These are phyloP conservation scores for Pelobates cultripes DNA, from an alignment of 2,797 vertebrate genomes.

Conservation along the genomic window DNA sequence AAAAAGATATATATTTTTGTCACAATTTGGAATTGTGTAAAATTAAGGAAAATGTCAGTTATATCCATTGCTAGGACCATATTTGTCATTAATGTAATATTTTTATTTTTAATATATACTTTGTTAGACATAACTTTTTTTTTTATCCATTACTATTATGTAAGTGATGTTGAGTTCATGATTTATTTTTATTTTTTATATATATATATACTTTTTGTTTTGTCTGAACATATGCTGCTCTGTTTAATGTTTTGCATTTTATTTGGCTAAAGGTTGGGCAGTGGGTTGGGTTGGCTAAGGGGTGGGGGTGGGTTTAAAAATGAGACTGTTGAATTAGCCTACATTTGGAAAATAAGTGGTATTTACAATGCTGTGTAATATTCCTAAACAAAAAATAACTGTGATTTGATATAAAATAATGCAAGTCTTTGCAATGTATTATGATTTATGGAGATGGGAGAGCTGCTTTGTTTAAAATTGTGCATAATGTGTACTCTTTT, in stretches of 20 bases:
- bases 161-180: neutral
- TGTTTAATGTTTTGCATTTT: slow-evolving; percentile 31
- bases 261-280: neutral
- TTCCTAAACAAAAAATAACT: slow-evolving; percentile 56
- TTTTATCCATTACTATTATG: neutral
- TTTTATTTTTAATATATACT: neutral
- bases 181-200: too few species aligned
- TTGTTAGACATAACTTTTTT: neutral
- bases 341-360: slow-evolving; percentile 59
- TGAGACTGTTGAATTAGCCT: slow-evolving; percentile 66
- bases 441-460: neutral
- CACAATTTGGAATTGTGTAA: too few species aligned
- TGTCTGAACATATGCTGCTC: slow-evolving; percentile 24
- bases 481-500: slow-evolving; percentile 67
- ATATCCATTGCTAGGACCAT: neutral
- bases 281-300: neutral
- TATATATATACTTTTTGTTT: neutral
- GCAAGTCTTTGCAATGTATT: slow-evolving; percentile 11
- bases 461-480: slow-evolving; percentile 59
- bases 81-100: neutral
- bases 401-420: slow-evolving; percentile 55
- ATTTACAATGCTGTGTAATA: slow-evolving; percentile 57
- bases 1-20: too few species aligned
- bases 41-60: neutral
- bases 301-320: slow-evolving; percentile 5